Percentiles rank a stretch among this genome's conserved stretches.
These are phyloP conservation scores for Pygoscelis adeliae DNA, from an alignment of 2,113 vertebrate species.

Conservation along the genomic window DNA sequence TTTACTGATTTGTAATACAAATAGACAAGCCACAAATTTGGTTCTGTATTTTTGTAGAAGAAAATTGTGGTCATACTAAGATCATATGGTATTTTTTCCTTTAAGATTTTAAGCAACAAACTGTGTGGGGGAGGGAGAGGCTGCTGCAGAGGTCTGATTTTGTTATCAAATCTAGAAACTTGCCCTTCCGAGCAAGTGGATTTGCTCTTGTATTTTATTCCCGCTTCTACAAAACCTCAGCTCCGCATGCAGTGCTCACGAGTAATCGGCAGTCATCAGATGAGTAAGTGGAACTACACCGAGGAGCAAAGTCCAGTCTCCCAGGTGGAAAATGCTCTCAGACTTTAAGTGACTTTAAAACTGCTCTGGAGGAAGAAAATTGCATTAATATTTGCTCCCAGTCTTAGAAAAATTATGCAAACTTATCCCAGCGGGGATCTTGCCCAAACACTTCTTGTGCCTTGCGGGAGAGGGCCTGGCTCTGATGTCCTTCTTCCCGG, in stretches of 20 bases:
- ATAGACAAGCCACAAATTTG: neutral
- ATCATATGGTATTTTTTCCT: neutral
- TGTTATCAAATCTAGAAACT: neutral
- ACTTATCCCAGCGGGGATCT: neutral
- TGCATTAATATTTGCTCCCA: neutral
- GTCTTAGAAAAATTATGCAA: neutral
- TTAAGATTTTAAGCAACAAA: neutral
- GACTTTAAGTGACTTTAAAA: neutral
- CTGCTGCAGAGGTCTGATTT: neutral
- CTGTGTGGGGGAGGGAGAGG: neutral
- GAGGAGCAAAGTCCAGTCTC: neutral
- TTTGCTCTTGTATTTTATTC: neutral
- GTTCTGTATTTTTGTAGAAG: neutral
- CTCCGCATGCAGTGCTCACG: neutral
- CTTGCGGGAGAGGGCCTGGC: neutral
- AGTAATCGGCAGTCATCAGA: neutral
- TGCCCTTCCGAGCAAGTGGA: conserved; percentile 7
- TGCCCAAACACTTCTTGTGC: neutral
- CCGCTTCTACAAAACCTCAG: neutral
- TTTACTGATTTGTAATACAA: conserved; percentile 32
- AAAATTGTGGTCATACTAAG: neutral
- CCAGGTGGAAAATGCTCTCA: neutral
- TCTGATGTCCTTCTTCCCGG: neutral
- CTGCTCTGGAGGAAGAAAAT: neutral
- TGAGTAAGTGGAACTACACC: neutral